phyloP scores from a whole-genome alignment of 1,140 invertebrate genomes.

The Drosophila neocordata region DNA sequence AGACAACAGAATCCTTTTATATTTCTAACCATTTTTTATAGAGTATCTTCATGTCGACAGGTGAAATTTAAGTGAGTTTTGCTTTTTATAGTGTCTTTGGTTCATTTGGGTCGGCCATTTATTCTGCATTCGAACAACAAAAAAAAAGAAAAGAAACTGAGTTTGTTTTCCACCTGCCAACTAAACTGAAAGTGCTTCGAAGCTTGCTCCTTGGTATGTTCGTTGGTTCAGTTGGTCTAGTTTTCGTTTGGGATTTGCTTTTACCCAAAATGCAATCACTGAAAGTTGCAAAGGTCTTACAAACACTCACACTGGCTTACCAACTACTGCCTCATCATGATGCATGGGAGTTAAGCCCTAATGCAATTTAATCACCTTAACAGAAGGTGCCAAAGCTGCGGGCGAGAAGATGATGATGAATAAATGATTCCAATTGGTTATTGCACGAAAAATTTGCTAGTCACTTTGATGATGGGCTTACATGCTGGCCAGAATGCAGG shows the following conservation, averaged over 20 bases:
- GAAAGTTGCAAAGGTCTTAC: slow-evolving; percentile 6
- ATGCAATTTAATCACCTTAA: slow-evolving; percentile 55
- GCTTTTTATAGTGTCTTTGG: too few relatives aligned
- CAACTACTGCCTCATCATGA: not conserved
- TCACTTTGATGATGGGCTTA: slow-evolving; percentile 41
- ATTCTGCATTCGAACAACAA: not conserved
- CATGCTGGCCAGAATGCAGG: slow-evolving; percentile 44
- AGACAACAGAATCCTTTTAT: too few relatives aligned
- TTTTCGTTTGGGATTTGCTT: slow-evolving; percentile 3
- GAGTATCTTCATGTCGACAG: too few relatives aligned
- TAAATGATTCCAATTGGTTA: slow-evolving; percentile 51
- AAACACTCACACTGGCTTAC: not conserved
- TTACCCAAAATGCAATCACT: slow-evolving; percentile 11
- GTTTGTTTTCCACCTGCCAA: slow-evolving; percentile 25
- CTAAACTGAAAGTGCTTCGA: slow-evolving; percentile 26
- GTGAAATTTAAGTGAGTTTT: too few relatives aligned
- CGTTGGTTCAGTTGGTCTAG: not conserved
- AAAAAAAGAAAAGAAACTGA: not conserved
- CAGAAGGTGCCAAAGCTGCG: slow-evolving; percentile 32
- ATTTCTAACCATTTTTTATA: too few relatives aligned
- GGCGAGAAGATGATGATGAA: slow-evolving; percentile 30
- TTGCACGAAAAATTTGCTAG: slow-evolving; percentile 16
- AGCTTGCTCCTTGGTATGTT: not conserved
- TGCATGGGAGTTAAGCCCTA: slow-evolving; percentile 4
- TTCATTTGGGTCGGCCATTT: slow-evolving; percentile 21